phyloP scores from a whole-genome alignment of 1,140 invertebrate genomes.

The Drosophila pectinifera region DNA sequence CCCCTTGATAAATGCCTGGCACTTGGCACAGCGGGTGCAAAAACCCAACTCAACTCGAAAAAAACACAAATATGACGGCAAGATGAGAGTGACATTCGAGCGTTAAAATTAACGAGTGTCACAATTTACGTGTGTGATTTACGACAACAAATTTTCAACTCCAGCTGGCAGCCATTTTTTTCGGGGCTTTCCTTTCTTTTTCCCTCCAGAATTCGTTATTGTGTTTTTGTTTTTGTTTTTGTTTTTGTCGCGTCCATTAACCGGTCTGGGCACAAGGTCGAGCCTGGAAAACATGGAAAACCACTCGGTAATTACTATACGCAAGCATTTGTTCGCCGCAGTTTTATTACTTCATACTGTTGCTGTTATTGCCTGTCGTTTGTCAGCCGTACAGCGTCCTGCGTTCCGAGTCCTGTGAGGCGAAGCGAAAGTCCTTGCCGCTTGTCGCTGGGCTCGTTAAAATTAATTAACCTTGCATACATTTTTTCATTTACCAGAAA shows the following conservation, averaged over 20 bases:
- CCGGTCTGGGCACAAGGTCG: conserved; percentile 47
- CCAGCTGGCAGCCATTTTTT: conserved; percentile 54
- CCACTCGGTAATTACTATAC: conserved; percentile 59
- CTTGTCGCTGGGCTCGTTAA: conserved; percentile 47
- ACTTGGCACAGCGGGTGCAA: conserved; percentile 25
- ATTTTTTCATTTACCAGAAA: conserved; percentile 65
- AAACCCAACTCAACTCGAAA: not conserved
- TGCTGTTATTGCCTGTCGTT: conserved; percentile 60
- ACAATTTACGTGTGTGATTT: conserved; percentile 66
- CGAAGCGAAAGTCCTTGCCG: conserved; percentile 25
- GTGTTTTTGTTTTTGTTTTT: not conserved
- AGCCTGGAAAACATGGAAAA: conserved; percentile 47
- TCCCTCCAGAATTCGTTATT: not conserved
- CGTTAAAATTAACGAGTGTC: conserved; percentile 58
- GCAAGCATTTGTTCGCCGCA: conserved; percentile 56
- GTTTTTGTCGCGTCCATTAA: conserved; percentile 30
- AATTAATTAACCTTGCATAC: conserved; percentile 64
- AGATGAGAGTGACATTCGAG: conserved; percentile 28
- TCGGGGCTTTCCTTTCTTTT: conserved; percentile 6
- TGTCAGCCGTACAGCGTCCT: conserved; percentile 34
- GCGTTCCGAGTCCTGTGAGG: conserved; percentile 6
- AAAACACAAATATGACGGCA: conserved; percentile 15
- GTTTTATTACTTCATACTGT: conserved; percentile 64
- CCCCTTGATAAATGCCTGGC: conserved; percentile 34
- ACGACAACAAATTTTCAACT: conserved; percentile 63